Percentiles rank a stretch among this genome's conserved stretches.
Conservation (phyloP, 2,113 vertebrate genomes). For the Pleuronectes platessa region DNA sequence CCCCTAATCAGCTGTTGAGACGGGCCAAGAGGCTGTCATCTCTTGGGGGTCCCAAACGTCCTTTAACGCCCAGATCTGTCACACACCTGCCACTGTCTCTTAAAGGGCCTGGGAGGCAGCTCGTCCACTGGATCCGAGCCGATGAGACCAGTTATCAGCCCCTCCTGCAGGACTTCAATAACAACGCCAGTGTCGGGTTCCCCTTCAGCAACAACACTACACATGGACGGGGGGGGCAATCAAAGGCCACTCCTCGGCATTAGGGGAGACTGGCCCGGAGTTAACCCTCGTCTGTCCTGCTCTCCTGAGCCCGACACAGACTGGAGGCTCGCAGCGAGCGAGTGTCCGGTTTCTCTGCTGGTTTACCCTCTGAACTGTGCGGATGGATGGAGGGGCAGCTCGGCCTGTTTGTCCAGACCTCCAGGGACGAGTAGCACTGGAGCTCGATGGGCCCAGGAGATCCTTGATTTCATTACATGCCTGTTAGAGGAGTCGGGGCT, state of each 20-base stretch:
- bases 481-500: conserved; percentile 37
- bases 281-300: conserved; percentile 64
- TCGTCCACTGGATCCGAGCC: conserved; percentile 63
- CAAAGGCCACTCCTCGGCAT: conserved; percentile 71
- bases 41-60: conserved; percentile 71
- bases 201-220: conserved; percentile 57
- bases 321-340: conserved; percentile 44
- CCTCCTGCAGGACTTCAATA: conserved; percentile 70
- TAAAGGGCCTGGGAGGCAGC: conserved; percentile 59
- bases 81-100: conserved; percentile 82
- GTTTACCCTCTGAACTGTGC: conserved; percentile 76
- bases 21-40: conserved; percentile 76
- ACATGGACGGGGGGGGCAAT: conserved; percentile 65
- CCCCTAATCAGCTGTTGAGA: conserved; percentile 68
- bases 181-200: conserved; percentile 79
- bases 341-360: conserved; percentile 74
- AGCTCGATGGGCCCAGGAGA: conserved; percentile 51
- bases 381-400: conserved; percentile 69
- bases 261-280: conserved; percentile 61
- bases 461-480: conserved; percentile 60
- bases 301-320: conserved; percentile 55
- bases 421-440: conserved; percentile 53
- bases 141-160: conserved; percentile 77
- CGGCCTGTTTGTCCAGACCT: conserved; percentile 57
- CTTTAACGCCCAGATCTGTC: conserved; percentile 71